A percentile compares a stretch with the other conserved stretches of the same genome.
Conservation (phyloP, 2,113 vertebrate species). For the Coturnix japonica region DNA sequence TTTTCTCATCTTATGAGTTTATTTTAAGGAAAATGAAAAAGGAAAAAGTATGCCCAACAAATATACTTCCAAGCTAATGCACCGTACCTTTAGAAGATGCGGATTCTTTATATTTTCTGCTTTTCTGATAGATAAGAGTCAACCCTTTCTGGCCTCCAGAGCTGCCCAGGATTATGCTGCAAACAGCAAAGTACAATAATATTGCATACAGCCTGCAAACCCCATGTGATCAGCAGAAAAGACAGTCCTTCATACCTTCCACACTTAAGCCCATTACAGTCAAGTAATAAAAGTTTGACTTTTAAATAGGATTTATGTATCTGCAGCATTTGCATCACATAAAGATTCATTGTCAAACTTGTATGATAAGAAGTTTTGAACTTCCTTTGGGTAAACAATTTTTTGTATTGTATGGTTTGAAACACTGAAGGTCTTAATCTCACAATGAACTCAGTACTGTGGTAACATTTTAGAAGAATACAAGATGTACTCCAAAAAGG, state of each 20-base stretch:
- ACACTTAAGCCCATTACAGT: background rate
- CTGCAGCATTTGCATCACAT: background rate
- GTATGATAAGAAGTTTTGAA: background rate
- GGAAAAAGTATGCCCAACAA: background rate
- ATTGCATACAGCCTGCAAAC: background rate
- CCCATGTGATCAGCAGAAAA: background rate
- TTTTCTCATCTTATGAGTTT: background rate
- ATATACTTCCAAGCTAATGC: background rate
- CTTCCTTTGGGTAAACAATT: background rate
- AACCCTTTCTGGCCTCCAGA: background rate
- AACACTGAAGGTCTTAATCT: background rate
- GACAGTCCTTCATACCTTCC: background rate
- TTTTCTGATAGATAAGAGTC: background rate
- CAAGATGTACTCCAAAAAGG: background rate
- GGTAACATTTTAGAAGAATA: background rate
- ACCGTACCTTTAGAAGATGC: background rate
- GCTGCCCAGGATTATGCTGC: background rate
- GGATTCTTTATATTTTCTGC: background rate
- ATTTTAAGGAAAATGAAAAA: background rate
- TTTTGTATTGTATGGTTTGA: background rate
- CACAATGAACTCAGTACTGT: background rate
- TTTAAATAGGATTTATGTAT: rapidly evolving
- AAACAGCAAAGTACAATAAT: background rate
- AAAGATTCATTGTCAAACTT: background rate
- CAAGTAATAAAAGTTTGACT: background rate